Evolutionary conservation across 2,888 invertebrate genomes (phyloP).

Genomic region (Neoascia interrupta): DNA sequence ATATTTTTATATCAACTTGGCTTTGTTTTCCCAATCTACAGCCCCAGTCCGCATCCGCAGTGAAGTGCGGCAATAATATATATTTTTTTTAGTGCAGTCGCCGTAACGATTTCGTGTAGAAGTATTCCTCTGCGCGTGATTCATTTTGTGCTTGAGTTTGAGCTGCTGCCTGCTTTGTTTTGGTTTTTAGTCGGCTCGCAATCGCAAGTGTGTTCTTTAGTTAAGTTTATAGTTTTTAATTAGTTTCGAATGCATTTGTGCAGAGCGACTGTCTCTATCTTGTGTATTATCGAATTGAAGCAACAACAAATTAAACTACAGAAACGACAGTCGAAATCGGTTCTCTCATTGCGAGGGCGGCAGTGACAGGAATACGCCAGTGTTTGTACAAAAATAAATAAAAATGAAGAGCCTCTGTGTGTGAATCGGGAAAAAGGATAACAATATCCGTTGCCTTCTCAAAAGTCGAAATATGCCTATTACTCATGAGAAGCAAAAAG

Average conservation of each 20-base stretch:
- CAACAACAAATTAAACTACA: too few relatives aligned
- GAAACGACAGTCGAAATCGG: too few relatives aligned
- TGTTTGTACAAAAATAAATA: not conserved
- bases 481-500: too few relatives aligned
- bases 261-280: too few relatives aligned
- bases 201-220: constrained; percentile 9
- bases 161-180: constrained; percentile 44
- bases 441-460: not conserved
- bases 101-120: constrained; percentile 44
- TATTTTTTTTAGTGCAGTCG: constrained; percentile 42
- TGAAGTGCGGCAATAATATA: too few relatives aligned
- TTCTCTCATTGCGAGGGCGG: not conserved
- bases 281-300: too few relatives aligned
- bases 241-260: constrained; percentile 8
- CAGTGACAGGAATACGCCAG: not conserved
- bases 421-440: not conserved
- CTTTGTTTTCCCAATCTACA: constrained; percentile 18
- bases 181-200: constrained; percentile 29
- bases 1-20: constrained; percentile 24
- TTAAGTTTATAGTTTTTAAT: not conserved
- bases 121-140: constrained; percentile 18
- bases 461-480: too few relatives aligned
- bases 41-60: too few relatives aligned
- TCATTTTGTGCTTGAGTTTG: constrained; percentile 18
- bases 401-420: not conserved